These are phyloP conservation scores for Subacronicta megacephala DNA, from an alignment of 2,888 invertebrate species.

Conservation along the genomic window DNA sequence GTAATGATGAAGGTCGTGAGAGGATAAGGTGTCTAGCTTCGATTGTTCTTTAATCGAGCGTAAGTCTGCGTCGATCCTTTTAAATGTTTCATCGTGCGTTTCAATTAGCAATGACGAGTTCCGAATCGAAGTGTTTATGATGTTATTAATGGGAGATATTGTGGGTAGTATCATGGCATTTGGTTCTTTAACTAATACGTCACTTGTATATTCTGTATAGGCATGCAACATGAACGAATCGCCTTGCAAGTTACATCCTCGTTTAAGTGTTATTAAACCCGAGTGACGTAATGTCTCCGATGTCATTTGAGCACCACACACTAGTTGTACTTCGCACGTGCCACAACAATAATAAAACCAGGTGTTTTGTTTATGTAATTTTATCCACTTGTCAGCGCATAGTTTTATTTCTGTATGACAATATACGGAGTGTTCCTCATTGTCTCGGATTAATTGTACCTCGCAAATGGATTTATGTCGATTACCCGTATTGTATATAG, in stretches of 20 bases:
- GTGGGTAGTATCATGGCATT: slow-evolving; percentile 3
- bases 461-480: slow-evolving; percentile 1
- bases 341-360: slow-evolving; percentile 1
- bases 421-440: slow-evolving; percentile 1
- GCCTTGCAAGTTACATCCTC: slow-evolving; percentile 5
- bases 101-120: slow-evolving; percentile 3
- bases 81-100: slow-evolving; percentile 3
- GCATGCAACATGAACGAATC: slow-evolving; percentile 4
- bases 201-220: neutral
- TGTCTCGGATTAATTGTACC: neutral
- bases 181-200: slow-evolving; percentile 1
- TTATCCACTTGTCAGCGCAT: slow-evolving; percentile 1
- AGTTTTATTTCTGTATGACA: neutral
- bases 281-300: slow-evolving; percentile 4
- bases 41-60: slow-evolving; percentile 4
- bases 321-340: neutral
- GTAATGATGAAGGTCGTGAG: slow-evolving; percentile 6
- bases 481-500: slow-evolving; percentile 1
- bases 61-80: neutral
- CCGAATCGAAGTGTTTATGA: slow-evolving; percentile 4
- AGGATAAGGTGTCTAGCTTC: slow-evolving; percentile 2
- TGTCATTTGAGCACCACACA: slow-evolving; percentile 1
- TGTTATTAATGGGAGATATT: slow-evolving; percentile 7
- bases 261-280: slow-evolving; percentile 2
- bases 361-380: slow-evolving; percentile 1